A percentile compares a stretch with the other conserved stretches of the same genome.
phyloP scores from a whole-genome alignment of 2,888 invertebrate species.

The Pheosia tremula region DNA sequence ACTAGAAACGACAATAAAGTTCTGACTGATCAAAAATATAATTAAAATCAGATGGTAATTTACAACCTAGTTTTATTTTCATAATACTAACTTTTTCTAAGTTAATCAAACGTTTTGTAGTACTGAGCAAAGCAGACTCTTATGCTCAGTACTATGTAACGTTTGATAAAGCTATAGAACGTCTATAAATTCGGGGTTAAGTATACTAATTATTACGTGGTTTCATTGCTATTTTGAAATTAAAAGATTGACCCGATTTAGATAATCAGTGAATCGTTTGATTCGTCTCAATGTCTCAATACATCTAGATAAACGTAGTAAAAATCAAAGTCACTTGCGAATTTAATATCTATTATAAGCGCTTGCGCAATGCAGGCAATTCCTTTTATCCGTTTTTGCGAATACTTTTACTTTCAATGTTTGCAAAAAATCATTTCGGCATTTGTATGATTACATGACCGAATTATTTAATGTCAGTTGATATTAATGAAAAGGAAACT shows the following conservation, averaged over 20 bases:
- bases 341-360: not conserved
- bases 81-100: too few species aligned
- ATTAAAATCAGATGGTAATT: too few species aligned
- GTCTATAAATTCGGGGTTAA: too few species aligned
- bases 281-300: conserved; percentile 7
- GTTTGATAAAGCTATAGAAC: too few species aligned
- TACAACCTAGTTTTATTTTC: too few species aligned
- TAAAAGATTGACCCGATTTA: conserved; percentile 2
- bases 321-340: conserved; percentile 3
- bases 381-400: conserved; percentile 2
- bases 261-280: conserved; percentile 5
- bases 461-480: not conserved
- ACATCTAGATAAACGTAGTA: conserved; percentile 5
- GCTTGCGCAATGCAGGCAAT: conserved; percentile 3
- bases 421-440: conserved; percentile 5
- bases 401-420: conserved; percentile 1
- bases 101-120: too few species aligned
- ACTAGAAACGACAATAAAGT: too few species aligned
- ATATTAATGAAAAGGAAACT: conserved; percentile 2
- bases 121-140: too few species aligned
- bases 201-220: not conserved
- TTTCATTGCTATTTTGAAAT: not conserved
- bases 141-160: too few species aligned
- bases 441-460: conserved; percentile 6
- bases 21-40: too few species aligned